Base-by-base conservation (phyloP, 2,797 vertebrate genomes). In the Atherinosoma microstoma region DNA sequence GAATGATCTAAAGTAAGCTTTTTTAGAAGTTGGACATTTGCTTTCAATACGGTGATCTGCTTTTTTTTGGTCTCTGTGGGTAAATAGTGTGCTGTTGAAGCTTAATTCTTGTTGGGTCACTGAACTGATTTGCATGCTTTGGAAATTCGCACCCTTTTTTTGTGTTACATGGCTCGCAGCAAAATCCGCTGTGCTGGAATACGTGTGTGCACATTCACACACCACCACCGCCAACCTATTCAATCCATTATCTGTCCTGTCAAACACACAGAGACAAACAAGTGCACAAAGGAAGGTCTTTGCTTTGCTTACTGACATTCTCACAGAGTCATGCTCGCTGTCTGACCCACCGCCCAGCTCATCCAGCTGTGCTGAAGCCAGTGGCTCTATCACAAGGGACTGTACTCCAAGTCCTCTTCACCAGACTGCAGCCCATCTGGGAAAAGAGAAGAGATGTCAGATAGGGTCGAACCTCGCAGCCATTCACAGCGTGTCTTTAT, bases 331-430 rank as follows among this genome's bases (percentile, higher is more conserved):
- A 0, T 60, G 66, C 59, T 54, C 68, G 73, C 62, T 63, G 32
- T 42, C 58, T 70, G 60, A 85, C 67, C 84, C 3, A 10, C 78
- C 64, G 58, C 72, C 76, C 56, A 75, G 70, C 64, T 81, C 62
- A 58, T 87, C 89, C 88, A 90, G 90, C 87, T 92, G 91, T 87
- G 87, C 67, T 64, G 64, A 64, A 36, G 70, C 54, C 27, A 6
- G 64, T 67, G 63, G 70, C 72, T 64, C 65, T 67, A 73, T 53
- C 74, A 53, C 16, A 70, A 2, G 64, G 70, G 80, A 79, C 65
- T 63, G 13, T 67, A 29, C 8, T 79, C 81, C 78, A 72, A 77
- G 75, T 76, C 42, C 60, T 76, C 58, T 62, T 78, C 53, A 76
- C 58, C 63, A 81, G 59, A 77, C 84, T 59, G 62, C 70, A 35